A percentile compares a stretch with the other conserved stretches of the same genome.
These are phyloP conservation scores for Pachydiplax longipennis DNA, from an alignment of 2,888 invertebrate genomes.

Conservation along the genomic window DNA sequence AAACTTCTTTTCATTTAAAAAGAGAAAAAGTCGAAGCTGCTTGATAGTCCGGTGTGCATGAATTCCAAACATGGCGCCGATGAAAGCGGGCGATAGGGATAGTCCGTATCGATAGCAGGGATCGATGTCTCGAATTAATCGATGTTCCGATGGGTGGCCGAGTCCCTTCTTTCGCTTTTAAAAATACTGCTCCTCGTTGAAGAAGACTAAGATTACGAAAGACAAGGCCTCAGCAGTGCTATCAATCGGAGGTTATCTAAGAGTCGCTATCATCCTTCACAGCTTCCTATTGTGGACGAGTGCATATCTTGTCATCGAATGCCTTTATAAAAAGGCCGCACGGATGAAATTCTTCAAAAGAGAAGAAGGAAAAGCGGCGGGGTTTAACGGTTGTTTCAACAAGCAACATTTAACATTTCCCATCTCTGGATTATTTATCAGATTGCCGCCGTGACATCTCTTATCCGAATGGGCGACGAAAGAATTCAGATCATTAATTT, in stretches of 20 bases:
- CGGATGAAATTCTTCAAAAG: not conserved
- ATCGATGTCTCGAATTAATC: constrained; percentile 27
- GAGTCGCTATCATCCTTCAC: not conserved
- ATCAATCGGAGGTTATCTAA: constrained; percentile 11
- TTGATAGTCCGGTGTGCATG: not conserved
- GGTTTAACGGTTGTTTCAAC: no score
- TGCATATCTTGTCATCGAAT: not conserved
- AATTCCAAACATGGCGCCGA: not conserved
- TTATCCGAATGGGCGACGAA: no score
- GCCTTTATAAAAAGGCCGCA: not conserved
- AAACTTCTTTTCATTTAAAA: no score
- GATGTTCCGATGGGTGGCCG: constrained; percentile 7
- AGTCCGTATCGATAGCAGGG: not conserved
- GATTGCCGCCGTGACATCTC: no score
- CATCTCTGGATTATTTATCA: no score
- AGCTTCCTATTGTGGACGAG: not conserved
- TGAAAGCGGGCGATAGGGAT: not conserved
- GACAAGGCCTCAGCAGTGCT: not conserved
- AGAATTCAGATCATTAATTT: no score
- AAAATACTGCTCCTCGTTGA: not conserved
- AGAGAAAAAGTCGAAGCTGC: no score
- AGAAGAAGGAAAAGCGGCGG: no score
- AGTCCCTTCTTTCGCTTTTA: not conserved
- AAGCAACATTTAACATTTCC: no score
- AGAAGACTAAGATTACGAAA: not conserved